Percentiles rank a stretch among this genome's conserved stretches.
These are phyloP conservation scores for Lethrus apterus DNA, from an alignment of 1,140 invertebrate genomes.

Conservation along the genomic window DNA sequence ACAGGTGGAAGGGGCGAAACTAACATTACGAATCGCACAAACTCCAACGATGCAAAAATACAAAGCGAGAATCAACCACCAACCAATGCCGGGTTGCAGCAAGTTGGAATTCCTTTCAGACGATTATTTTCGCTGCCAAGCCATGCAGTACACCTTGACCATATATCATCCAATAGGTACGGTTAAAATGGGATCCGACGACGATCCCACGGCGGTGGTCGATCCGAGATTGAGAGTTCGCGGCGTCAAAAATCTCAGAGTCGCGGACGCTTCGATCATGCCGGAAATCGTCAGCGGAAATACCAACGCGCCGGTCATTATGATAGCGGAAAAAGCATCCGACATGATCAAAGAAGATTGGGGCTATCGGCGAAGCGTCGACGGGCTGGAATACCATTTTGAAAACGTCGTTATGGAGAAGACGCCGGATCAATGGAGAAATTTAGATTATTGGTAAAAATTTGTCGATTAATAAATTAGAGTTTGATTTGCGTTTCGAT, in stretches of 20 bases:
- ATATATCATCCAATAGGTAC: constrained; percentile 64
- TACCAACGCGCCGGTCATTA: constrained; percentile 68
- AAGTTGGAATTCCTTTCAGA: constrained; percentile 50
- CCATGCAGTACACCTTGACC: constrained; percentile 57
- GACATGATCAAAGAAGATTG: constrained; percentile 62
- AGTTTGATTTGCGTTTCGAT: not conserved
- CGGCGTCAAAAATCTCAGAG: constrained; percentile 57
- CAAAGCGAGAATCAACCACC: constrained; percentile 54
- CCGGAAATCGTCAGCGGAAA: constrained; percentile 64
- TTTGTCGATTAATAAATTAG: not conserved
- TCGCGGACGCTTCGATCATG: constrained; percentile 76
- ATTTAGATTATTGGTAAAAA: constrained; percentile 17
- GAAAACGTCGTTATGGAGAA: constrained; percentile 5
- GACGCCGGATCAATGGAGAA: constrained; percentile 5
- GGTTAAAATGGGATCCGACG: constrained; percentile 65
- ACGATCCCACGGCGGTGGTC: constrained; percentile 56
- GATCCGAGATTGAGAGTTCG: constrained; percentile 58
- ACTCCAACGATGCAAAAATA: constrained; percentile 57
- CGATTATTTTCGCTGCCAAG: constrained; percentile 64
- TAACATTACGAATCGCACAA: constrained; percentile 53
- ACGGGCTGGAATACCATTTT: too few relatives aligned
- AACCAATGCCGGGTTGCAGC: constrained; percentile 53
- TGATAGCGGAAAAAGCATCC: constrained; percentile 70
- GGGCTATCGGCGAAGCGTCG: constrained; percentile 21
- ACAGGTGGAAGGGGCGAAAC: constrained; percentile 64